Conservation (phyloP, 2,113 vertebrate genomes). For the Ptyas mucosa region DNA sequence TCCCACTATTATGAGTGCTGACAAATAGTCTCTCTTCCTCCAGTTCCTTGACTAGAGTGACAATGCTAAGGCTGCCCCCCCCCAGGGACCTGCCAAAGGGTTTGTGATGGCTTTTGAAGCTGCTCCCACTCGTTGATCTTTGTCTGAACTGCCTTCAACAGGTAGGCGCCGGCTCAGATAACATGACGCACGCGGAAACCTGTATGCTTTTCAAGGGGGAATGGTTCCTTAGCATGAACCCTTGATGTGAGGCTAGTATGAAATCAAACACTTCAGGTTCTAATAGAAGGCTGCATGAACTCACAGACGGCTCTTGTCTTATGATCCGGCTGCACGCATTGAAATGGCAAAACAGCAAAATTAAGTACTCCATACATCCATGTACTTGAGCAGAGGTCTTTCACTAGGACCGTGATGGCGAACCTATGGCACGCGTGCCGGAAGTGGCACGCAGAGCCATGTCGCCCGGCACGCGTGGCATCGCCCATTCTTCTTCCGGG, state of each 20-base stretch:
- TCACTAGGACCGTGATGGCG: too few species aligned
- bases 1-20: slow-evolving; percentile 4
- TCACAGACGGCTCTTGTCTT: background rate
- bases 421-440: too few species aligned
- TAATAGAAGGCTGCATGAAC: background rate
- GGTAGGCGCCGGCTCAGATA: slow-evolving; percentile 4
- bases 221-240: background rate
- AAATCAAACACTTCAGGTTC: slow-evolving; percentile 11
- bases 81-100: slow-evolving; percentile 13
- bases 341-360: slow-evolving; percentile 41
- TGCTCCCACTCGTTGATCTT: slow-evolving; percentile 28
- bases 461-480: too few species aligned
- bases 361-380: slow-evolving; percentile 25
- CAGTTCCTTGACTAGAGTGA: background rate
- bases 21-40: slow-evolving; percentile 21
- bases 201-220: background rate
- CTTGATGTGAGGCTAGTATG: background rate
- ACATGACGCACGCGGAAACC: background rate
- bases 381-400: background rate
- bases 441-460: too few species aligned
- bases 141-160: slow-evolving; percentile 18
- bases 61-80: background rate
- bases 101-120: slow-evolving; percentile 29
- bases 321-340: slow-evolving; percentile 28
- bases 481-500: too few species aligned